Percentiles rank a stretch among this genome's conserved stretches.
Evolutionary conservation across 1,140 invertebrate genomes (phyloP).

Genomic region (Drosophila trapezifrons): DNA sequence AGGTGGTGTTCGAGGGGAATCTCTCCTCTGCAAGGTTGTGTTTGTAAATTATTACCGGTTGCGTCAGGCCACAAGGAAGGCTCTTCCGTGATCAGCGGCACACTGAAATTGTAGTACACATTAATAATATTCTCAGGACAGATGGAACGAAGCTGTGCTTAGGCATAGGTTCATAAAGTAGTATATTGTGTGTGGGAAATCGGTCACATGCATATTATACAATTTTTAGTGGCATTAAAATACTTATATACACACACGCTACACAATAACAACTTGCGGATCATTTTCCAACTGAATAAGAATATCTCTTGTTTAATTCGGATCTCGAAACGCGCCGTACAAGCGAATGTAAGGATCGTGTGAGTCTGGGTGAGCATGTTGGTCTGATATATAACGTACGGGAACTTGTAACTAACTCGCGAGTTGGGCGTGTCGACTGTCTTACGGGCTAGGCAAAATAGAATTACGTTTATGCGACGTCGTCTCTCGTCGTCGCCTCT

Average conservation of each 20-base stretch:
- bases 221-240: constrained; percentile 18
- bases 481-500: constrained; percentile 17
- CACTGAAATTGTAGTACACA: constrained; percentile 70
- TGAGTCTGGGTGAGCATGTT: constrained; percentile 42
- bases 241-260: constrained; percentile 36
- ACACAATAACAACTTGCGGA: constrained; percentile 22
- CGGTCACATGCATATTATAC: constrained; percentile 41
- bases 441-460: constrained; percentile 63
- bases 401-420: constrained; percentile 55
- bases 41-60: constrained; percentile 74
- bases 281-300: constrained; percentile 39
- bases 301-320: constrained; percentile 41
- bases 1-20: not conserved
- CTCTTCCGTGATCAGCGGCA: constrained; percentile 39
- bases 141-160: constrained; percentile 2
- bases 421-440: constrained; percentile 31
- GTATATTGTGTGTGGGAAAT: constrained; percentile 36
- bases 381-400: constrained; percentile 26
- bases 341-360: constrained; percentile 27
- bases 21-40: constrained; percentile 26
- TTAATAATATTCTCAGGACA: constrained; percentile 48
- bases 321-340: constrained; percentile 28
- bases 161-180: constrained; percentile 12
- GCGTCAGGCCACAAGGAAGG: constrained; percentile 21
- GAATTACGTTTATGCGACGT: constrained; percentile 62